Base-by-base conservation (phyloP, 2,113 vertebrate genomes). In the Polypterus senegalus region DNA sequence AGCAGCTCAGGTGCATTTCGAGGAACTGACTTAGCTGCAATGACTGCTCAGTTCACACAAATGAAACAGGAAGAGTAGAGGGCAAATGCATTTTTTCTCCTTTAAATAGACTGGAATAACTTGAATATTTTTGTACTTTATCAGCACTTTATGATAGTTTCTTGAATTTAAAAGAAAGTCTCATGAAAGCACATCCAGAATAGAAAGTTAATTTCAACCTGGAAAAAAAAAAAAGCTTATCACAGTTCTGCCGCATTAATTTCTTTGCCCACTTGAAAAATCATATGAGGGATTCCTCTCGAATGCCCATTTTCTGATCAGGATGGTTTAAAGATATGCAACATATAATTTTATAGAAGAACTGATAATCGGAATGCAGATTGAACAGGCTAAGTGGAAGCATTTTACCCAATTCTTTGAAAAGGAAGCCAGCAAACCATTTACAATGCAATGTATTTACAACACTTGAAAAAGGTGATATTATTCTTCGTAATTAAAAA, bases 171-270 rank as follows among this genome's bases (percentile, higher is more conserved):
- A 63, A 63, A 66, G 61, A 46, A 57, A 57, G 55, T 53, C 58
- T 52, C 43, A 65, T 62, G 64, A 69, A 69, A 45, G 59, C 61
- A 63, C 61, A 54, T 8, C 65, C 70, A 73, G 67, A 74, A 71
- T 65, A 71, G 69, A 66, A 66, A 64, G 74, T 69, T 72, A 76
- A 68, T 68, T 66, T 59, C 64, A 70, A 69, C 66, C 68, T 69
- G 5, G 51, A 57, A 10, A 65, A 59, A 70, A 67, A 62, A 69
- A 65, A 63, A 49, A 69, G 72, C 68, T 73, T 77, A 80, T 79
- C 64, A 60, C 67, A 67, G 66, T 73, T 69, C 77, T 69, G 72
- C 76, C 64, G 65, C 69, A 66, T 62, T 81, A 78, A 76, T 76
- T 77, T 73, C 65, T 60, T 66, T 77, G 70, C 66, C 48, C 60